A percentile compares a stretch with the other conserved stretches of the same genome.
phyloP scores from a whole-genome alignment of 2,888 invertebrate species.

The Ptychoptera albimana region DNA sequence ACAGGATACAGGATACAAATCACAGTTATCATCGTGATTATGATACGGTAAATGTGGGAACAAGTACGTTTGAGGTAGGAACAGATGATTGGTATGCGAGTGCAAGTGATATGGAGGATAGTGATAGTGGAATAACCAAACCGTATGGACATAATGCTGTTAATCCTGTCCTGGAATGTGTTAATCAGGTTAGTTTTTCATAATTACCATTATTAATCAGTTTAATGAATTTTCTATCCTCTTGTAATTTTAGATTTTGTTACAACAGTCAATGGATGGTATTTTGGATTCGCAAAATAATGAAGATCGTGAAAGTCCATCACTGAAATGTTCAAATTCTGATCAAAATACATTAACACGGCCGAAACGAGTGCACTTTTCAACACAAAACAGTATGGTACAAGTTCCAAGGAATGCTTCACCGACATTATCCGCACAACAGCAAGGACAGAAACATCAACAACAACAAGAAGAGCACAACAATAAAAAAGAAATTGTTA shows the following conservation, averaged over 20 bases:
- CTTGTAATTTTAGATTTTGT: conserved; percentile 38
- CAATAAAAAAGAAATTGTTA: conserved; percentile 27
- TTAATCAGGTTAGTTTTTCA: conserved; percentile 40
- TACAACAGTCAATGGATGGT: conserved; percentile 53
- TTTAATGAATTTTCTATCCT: not conserved
- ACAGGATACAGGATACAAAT: not conserved
- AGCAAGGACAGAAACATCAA: conserved; percentile 8
- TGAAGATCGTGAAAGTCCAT: conserved; percentile 10
- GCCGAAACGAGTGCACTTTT: conserved; percentile 42
- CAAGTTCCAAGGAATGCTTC: conserved; percentile 21
- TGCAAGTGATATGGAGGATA: conserved; percentile 60
- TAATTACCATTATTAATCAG: too few relatives aligned
- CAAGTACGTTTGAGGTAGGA: conserved; percentile 21
- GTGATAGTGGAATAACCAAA: conserved; percentile 17
- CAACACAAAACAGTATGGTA: conserved; percentile 43
- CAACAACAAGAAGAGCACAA: conserved; percentile 28
- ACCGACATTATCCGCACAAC: conserved; percentile 2
- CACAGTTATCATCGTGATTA: too few relatives aligned
- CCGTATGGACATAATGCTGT: conserved; percentile 41
- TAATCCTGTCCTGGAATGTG: conserved; percentile 73
- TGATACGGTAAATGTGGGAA: too few relatives aligned
- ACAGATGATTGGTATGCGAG: conserved; percentile 66
- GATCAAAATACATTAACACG: conserved; percentile 16
- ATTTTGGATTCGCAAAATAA: conserved; percentile 10
- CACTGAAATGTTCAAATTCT: conserved; percentile 13